phyloP scores from a whole-genome alignment of 2,113 vertebrate genomes.

The Hypanus sabinus region DNA sequence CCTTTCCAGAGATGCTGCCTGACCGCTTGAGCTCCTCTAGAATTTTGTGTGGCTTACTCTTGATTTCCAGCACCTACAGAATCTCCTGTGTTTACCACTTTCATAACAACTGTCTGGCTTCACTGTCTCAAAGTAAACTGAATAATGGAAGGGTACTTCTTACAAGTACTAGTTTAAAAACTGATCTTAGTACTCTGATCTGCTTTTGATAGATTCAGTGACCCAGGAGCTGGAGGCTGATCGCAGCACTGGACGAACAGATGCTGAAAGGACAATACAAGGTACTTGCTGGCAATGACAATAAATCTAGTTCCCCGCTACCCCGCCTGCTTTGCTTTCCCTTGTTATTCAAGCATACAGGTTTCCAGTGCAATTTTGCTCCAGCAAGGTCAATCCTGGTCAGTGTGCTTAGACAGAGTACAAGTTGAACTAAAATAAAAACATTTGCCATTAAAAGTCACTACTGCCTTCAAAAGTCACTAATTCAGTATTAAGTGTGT shows the following conservation, averaged over 20 bases:
- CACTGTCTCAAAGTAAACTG: neutral
- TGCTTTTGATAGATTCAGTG: conserved; percentile 93
- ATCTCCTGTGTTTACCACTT: too few relatives aligned
- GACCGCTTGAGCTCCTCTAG: too few relatives aligned
- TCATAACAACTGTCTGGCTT: neutral
- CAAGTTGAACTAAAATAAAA: neutral
- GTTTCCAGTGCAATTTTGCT: conserved; percentile 95
- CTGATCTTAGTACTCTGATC: conserved; percentile 51
- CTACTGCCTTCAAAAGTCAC: neutral
- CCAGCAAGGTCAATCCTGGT: conserved; percentile 91
- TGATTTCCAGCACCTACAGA: too few relatives aligned
- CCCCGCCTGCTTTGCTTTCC: conserved; percentile 86
- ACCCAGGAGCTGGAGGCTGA: conserved; percentile 99
- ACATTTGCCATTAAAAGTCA: neutral
- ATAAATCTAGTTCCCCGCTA: conserved; percentile 87
- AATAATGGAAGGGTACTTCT: neutral
- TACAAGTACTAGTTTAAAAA: neutral
- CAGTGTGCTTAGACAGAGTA: conserved; percentile 60
- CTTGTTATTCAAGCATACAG: conserved; percentile 93
- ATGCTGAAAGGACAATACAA: conserved; percentile 99
- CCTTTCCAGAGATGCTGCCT: too few relatives aligned
- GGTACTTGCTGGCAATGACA: conserved; percentile 92
- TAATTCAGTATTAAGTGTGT: neutral
- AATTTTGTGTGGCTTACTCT: too few relatives aligned
- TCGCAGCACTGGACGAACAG: conserved; percentile 98